These are phyloP conservation scores for Dendropsophus ebraccatus DNA, from an alignment of 2,113 vertebrate species.

Conservation along the genomic window DNA sequence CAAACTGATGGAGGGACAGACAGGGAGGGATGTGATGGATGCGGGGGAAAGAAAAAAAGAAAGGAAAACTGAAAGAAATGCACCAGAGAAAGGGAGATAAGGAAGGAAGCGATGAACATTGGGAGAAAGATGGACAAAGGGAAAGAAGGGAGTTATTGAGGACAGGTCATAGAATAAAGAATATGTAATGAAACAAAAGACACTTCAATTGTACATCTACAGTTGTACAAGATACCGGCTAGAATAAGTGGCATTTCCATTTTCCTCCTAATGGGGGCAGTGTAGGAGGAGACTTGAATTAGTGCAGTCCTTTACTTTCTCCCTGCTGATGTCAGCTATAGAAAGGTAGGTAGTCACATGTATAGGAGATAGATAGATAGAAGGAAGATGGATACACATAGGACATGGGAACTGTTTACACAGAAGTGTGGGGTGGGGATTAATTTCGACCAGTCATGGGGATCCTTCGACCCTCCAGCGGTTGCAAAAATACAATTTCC, in stretches of 20 bases:
- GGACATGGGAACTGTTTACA: too few species aligned
- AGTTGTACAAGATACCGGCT: neutral
- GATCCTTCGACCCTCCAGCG: too few species aligned
- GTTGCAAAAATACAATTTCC: too few species aligned
- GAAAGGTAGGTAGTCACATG: too few species aligned
- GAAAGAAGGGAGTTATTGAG: neutral
- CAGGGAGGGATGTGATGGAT: too few species aligned
- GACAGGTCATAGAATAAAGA: neutral
- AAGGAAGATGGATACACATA: too few species aligned
- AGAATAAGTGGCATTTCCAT: neutral
- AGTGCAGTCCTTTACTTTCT: neutral
- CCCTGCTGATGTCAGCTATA: neutral
- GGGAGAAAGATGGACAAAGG: neutral
- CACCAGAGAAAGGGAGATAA: neutral
- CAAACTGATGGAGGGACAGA: too few species aligned
- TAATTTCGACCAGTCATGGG: too few species aligned
- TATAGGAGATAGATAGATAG: too few species aligned
- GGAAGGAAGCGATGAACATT: neutral
- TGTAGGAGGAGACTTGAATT: neutral
- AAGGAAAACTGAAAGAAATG: neutral
- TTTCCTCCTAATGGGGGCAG: too few species aligned
- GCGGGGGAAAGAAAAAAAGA: neutral
- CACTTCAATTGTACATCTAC: too few species aligned
- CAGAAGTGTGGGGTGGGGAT: too few species aligned
- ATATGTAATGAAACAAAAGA: neutral